Percentiles rank a stretch among this genome's conserved stretches.
Evolutionary conservation across 1,140 invertebrate species (phyloP).

Genomic region (Drosophila fuyamai): DNA sequence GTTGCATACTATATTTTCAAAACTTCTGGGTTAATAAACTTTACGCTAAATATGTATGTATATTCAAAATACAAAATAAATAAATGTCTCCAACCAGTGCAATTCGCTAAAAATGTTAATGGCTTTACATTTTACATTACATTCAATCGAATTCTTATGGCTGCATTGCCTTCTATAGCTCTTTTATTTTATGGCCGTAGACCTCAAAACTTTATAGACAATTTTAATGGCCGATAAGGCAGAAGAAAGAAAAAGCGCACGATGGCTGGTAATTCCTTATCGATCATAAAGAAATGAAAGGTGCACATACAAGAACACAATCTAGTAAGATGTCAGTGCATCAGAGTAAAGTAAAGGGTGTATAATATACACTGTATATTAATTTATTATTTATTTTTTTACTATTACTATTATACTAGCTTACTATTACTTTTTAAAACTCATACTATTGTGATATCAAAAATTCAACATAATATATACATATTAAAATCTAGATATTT

Average conservation of each 20-base stretch:
- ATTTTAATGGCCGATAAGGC: slow-evolving; percentile 26
- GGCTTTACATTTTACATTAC: no score
- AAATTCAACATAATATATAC: no score
- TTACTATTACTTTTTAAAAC: no score
- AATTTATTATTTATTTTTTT: no score
- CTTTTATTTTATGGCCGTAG: slow-evolving; percentile 8
- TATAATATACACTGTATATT: no score
- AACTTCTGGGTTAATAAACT: no score
- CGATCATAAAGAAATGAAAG: slow-evolving; percentile 25
- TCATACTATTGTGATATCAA: no score
- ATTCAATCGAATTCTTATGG: slow-evolving; percentile 3
- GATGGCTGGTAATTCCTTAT: slow-evolving; percentile 32
- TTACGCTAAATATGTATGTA: no score
- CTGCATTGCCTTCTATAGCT: slow-evolving; percentile 6
- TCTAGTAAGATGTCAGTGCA: slow-evolving; percentile 3
- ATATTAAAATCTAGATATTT: no score
- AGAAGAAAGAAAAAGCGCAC: background rate
- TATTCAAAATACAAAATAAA: no score
- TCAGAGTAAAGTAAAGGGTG: no score
- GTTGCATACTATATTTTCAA: background rate
- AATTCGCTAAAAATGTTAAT: background rate
- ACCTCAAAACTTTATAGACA: slow-evolving; percentile 20
- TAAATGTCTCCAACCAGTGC: background rate
- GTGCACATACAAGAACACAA: slow-evolving; percentile 3
- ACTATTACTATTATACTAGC: no score